phyloP scores from a whole-genome alignment of 1,140 invertebrate genomes.

The Homarus americanus region DNA sequence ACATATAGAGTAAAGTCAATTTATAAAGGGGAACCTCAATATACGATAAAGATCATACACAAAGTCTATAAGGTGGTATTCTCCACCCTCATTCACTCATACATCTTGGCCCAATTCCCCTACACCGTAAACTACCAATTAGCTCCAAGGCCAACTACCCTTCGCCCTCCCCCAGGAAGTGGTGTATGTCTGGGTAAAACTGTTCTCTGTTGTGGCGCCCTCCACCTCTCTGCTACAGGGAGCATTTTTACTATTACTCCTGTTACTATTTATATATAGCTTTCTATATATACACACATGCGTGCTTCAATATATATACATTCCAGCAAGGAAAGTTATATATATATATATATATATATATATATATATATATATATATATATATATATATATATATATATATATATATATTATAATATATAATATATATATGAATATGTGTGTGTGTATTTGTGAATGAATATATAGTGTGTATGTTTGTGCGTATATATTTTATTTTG shows the following conservation, averaged over 20 bases:
- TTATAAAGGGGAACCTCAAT: too few relatives aligned
- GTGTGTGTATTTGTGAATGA: background rate
- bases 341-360: slow-evolving; percentile 48
- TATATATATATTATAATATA: slow-evolving; percentile 10
- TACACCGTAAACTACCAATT: background rate
- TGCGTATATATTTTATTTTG: background rate
- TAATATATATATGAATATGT: background rate
- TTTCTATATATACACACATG: slow-evolving; percentile 55
- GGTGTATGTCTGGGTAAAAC: background rate
- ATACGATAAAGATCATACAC: too few relatives aligned
- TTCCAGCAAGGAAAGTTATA: slow-evolving; percentile 18
- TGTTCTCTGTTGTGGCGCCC: too few relatives aligned
- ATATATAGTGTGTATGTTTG: background rate
- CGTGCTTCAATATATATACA: slow-evolving; percentile 39
- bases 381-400: slow-evolving; percentile 53
- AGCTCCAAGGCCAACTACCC: background rate
- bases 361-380: slow-evolving; percentile 38
- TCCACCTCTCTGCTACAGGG: too few relatives aligned
- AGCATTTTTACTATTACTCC: too few relatives aligned
- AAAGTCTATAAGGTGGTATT: background rate
- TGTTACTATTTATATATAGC: slow-evolving; percentile 47
- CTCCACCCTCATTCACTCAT: background rate
- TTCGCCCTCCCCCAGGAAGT: background rate
- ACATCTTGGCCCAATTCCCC: background rate
- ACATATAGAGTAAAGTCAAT: too few relatives aligned